Evolutionary conservation across 2,113 vertebrate species (phyloP), one percentile per base, ranked within the genome.

Genomic region (Ageneiosus marmoratus): DNA sequence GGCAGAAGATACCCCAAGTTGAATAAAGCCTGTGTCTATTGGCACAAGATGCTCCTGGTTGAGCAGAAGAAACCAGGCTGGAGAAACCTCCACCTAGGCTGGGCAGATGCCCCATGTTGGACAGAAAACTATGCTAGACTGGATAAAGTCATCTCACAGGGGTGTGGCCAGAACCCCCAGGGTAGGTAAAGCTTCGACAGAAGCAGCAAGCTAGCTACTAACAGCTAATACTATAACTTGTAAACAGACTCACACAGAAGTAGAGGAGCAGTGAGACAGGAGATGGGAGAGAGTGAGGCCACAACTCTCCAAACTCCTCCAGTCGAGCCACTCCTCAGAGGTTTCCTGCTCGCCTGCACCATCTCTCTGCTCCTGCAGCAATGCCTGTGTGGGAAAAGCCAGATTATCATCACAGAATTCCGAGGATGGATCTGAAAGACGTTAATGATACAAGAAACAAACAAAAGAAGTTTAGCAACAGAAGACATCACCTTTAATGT

Each of bases 271-370:
- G 53, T 60, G 76, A 6, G 88, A 90, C 10, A 94, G 48, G 67
- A 95, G 91, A 79, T 94, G 87, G 1, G 92, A 75, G 16, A 95
- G 32, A 4, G 93, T 93, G 83, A 96, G 92, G 0, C 92, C 89
- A 85, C 90, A 73, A 44, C 80, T 91, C 85, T 93, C 89, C 81
- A 96, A 87, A 79, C 90, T 89, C 87, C 89, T 90, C 5, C 50
- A 87, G 4, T 87, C 82, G 70, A 95, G 86, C 95, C 94, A 96
- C 4, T 93, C 91, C 79, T 92, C 90, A 0, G 90, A 89, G 56
- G 89, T 91, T 83, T 92, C 89, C 76, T 80, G 5, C 4, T 85
- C 84, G 1, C 73, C 32, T 34, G 58, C 44, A 15, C 67, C 50
- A 1, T 44, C 83, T 62, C 86, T 76, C 1, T 77, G 81, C 29